phyloP scores from a whole-genome alignment of 2,113 vertebrate species.

The Dendrocopos noguchii region DNA sequence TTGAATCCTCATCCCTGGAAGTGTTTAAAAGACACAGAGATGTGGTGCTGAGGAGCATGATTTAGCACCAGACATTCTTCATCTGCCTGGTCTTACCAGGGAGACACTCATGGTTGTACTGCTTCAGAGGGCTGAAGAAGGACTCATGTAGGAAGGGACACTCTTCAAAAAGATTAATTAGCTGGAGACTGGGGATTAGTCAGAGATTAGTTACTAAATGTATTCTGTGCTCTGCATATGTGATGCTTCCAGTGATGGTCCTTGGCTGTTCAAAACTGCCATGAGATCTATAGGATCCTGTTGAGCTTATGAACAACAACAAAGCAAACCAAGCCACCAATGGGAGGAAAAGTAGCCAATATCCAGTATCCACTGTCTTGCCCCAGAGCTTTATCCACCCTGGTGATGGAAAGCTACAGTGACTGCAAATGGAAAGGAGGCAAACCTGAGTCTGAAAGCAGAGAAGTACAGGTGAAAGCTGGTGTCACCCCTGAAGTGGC shows the following conservation, averaged over 20 bases:
- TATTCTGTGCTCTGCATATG: neutral
- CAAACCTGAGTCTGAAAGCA: neutral
- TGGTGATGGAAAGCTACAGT: neutral
- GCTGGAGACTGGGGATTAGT: neutral
- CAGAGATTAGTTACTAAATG: neutral
- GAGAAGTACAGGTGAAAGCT: neutral
- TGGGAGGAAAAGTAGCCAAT: neutral
- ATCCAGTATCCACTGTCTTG: neutral
- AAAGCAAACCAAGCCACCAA: neutral
- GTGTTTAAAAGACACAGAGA: too few species aligned
- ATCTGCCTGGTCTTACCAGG: neutral
- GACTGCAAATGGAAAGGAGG: neutral
- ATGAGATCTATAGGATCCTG: neutral
- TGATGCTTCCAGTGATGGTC: neutral
- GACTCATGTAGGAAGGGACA: neutral
- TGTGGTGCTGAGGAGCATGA: too few species aligned
- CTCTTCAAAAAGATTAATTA: neutral
- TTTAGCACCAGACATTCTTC: neutral
- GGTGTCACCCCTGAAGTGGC: neutral
- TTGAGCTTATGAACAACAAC: neutral
- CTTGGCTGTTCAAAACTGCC: neutral
- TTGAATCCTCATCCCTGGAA: too few species aligned
- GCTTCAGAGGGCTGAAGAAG: neutral
- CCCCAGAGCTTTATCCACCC: neutral
- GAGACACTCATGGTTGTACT: accelerated